Conservation (phyloP, 2,113 vertebrate genomes). For the Tragulus kanchil region DNA sequence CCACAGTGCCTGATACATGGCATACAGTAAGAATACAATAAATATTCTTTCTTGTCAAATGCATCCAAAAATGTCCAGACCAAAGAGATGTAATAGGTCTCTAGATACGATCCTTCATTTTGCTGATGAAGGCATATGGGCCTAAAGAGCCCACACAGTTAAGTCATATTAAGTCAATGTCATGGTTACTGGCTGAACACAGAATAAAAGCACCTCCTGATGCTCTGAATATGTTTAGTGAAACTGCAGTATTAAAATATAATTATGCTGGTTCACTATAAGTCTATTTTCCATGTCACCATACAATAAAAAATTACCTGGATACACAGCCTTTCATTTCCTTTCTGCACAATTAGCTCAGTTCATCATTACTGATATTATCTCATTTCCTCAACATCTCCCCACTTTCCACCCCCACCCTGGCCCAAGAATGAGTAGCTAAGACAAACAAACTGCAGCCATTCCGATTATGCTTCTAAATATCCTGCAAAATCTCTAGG, state of each 20-base stretch:
- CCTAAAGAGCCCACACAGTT: not conserved
- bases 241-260: not conserved
- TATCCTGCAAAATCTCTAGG: slow-evolving; percentile 13
- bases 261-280: slow-evolving; percentile 29
- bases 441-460: slow-evolving; percentile 28
- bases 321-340: slow-evolving; percentile 53
- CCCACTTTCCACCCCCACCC: not conserved
- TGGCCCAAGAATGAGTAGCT: not conserved
- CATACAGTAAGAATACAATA: not conserved
- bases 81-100: not conserved
- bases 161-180: not conserved
- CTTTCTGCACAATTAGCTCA: slow-evolving; percentile 37
- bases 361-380: not conserved
- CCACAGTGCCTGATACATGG: not conserved
- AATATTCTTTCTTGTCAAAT: not conserved
- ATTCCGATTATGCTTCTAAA: not conserved
- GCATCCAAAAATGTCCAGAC: not conserved
- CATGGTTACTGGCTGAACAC: not conserved
- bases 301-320: slow-evolving; percentile 2
- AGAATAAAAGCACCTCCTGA: not conserved
- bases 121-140: not conserved
- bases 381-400: not conserved
- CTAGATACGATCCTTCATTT: not conserved
- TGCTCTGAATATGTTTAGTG: not conserved
- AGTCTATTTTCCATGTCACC: slow-evolving; percentile 18